phyloP scores from a whole-genome alignment of 2,888 invertebrate species.

The Apamea epomidion region DNA sequence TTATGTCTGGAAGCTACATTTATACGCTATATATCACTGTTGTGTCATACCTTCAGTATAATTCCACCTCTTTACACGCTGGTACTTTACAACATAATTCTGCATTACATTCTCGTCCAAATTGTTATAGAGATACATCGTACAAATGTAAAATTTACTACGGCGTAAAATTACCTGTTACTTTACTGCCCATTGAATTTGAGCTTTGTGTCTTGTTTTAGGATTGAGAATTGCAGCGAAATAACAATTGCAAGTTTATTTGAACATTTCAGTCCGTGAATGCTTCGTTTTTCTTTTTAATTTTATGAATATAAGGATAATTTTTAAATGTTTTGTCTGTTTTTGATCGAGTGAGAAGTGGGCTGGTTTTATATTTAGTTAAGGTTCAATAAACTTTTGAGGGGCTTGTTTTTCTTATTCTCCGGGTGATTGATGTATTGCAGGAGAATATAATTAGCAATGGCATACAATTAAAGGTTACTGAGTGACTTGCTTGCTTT shows the following conservation, averaged over 20 bases:
- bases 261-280: conserved; percentile 19
- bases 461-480: conserved; percentile 21
- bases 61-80: conserved; percentile 27
- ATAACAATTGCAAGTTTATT: conserved; percentile 5
- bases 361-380: conserved; percentile 5
- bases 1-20: neutral
- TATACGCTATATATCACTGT: conserved; percentile 8
- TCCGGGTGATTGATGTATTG: conserved; percentile 9
- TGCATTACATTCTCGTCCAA: conserved; percentile 32
- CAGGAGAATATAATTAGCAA: conserved; percentile 21
- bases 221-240: conserved; percentile 29
- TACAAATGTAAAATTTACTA: conserved; percentile 43
- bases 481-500: neutral
- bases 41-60: neutral
- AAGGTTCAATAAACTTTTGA: conserved; percentile 30
- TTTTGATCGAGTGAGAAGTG: neutral
- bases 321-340: neutral
- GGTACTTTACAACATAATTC: conserved; percentile 33
- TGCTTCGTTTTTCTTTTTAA: conserved; percentile 33
- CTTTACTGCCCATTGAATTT: conserved; percentile 22
- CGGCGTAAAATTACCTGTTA: conserved; percentile 54
- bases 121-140: conserved; percentile 50
- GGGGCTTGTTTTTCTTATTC: neutral
- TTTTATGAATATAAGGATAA: conserved; percentile 25
- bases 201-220: conserved; percentile 25